phyloP scores from a whole-genome alignment of 2,113 vertebrate species.

The Takifugu flavidus region DNA sequence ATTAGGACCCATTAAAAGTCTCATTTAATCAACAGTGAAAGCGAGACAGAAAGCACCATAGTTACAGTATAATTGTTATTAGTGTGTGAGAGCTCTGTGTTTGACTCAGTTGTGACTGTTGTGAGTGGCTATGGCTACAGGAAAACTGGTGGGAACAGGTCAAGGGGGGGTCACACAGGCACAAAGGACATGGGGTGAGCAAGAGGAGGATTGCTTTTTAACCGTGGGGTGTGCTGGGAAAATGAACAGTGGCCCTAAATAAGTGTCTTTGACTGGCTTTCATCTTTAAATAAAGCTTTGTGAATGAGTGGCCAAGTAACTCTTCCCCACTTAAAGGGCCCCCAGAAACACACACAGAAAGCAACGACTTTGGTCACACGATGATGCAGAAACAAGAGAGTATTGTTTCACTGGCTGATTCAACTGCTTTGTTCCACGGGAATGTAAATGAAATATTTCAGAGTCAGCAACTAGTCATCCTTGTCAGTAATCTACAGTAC shows the following conservation, averaged over 20 bases:
- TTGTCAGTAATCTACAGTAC: conserved; percentile 25
- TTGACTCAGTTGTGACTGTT: conserved; percentile 20
- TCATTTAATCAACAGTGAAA: not conserved
- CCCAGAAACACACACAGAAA: conserved; percentile 9
- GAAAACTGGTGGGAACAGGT: conserved; percentile 51
- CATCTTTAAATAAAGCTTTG: conserved; percentile 17
- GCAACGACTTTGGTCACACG: not conserved
- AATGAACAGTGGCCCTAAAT: conserved; percentile 18
- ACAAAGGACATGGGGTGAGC: conserved; percentile 45
- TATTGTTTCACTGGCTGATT: conserved; percentile 45
- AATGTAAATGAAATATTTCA: conserved; percentile 46
- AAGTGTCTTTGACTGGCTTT: conserved; percentile 25
- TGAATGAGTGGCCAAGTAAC: conserved; percentile 25
- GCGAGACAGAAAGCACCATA: conserved; percentile 5
- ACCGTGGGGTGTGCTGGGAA: not conserved
- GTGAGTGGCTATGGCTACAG: conserved; percentile 26
- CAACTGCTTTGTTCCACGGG: conserved; percentile 24
- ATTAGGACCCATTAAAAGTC: not conserved
- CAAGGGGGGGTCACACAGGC: conserved; percentile 41
- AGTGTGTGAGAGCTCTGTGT: conserved; percentile 10
- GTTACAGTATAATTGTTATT: conserved; percentile 5
- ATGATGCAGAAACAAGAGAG: not conserved
- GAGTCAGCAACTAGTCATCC: conserved; percentile 52
- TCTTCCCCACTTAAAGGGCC: conserved; percentile 9
- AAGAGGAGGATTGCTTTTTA: conserved; percentile 34